phyloP scores from a whole-genome alignment of 2,113 vertebrate genomes.

The Sarotherodon lohbergeri region DNA sequence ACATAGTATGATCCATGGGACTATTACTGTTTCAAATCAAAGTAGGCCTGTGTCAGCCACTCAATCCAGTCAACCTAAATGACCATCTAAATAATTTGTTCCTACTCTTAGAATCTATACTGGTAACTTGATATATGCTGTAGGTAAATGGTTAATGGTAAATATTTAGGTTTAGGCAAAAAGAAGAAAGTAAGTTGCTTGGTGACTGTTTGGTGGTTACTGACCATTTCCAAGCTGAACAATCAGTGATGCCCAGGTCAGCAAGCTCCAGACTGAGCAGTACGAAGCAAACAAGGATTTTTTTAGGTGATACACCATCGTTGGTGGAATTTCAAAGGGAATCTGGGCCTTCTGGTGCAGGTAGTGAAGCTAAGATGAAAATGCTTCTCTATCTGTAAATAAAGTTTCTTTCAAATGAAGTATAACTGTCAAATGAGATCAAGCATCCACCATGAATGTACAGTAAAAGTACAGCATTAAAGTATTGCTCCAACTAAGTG shows the following conservation, averaged over 20 bases:
- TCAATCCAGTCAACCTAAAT: background rate
- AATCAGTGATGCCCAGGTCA: background rate
- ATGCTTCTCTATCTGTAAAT: background rate
- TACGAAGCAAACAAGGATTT: background rate
- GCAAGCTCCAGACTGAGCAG: background rate
- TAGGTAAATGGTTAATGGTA: background rate
- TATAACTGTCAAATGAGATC: background rate
- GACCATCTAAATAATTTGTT: background rate
- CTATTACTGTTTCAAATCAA: background rate
- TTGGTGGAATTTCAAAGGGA: background rate
- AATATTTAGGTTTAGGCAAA: background rate
- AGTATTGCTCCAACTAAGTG: background rate
- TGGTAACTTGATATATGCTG: background rate
- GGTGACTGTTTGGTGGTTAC: background rate
- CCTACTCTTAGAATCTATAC: background rate
- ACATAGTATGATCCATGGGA: background rate
- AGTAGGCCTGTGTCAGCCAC: background rate
- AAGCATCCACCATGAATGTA: background rate
- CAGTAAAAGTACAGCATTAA: background rate
- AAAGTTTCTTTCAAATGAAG: background rate
- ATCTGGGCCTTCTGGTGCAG: background rate
- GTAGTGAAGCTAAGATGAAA: background rate
- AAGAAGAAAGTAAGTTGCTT: background rate
- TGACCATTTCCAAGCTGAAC: background rate
- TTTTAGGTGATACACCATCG: background rate